phyloP scores from a whole-genome alignment of 2,113 vertebrate species.

The Erythrocercus mccallii region DNA sequence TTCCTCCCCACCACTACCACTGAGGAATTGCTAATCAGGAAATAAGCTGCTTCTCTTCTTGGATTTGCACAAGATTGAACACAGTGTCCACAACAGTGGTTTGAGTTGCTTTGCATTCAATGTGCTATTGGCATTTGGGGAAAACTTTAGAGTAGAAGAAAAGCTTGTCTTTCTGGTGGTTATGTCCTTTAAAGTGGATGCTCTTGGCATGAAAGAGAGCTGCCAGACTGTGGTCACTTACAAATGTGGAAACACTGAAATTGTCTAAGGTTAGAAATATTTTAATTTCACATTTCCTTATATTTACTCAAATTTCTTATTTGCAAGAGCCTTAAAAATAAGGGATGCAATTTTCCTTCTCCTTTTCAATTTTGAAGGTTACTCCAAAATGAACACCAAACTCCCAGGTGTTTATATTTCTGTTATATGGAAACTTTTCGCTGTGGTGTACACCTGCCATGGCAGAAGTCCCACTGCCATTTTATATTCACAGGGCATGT shows the following conservation, averaged over 20 bases:
- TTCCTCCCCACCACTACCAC: not conserved
- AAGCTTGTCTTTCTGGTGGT: not conserved
- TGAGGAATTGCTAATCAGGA: not conserved
- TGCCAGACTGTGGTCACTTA: not conserved
- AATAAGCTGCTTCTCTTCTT: not conserved
- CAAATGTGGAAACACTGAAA: not conserved
- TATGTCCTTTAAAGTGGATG: not conserved
- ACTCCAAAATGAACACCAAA: not conserved
- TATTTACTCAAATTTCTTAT: not conserved
- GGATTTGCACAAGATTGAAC: not conserved
- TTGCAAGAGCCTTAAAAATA: not conserved
- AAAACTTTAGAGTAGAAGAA: not conserved
- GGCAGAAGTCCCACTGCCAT: not conserved
- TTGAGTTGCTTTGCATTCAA: not conserved
- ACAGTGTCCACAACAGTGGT: not conserved
- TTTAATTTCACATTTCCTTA: not conserved
- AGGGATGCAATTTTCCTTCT: not conserved
- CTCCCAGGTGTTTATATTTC: not conserved
- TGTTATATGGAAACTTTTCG: not conserved
- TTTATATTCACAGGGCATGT: not conserved
- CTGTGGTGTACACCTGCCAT: not conserved
- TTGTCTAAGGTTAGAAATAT: not conserved
- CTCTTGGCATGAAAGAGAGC: not conserved
- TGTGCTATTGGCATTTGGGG: not conserved
- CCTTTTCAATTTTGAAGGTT: not conserved